Conservation (phyloP, 2,797 vertebrate genomes). For the Gadopsis marmoratus region DNA sequence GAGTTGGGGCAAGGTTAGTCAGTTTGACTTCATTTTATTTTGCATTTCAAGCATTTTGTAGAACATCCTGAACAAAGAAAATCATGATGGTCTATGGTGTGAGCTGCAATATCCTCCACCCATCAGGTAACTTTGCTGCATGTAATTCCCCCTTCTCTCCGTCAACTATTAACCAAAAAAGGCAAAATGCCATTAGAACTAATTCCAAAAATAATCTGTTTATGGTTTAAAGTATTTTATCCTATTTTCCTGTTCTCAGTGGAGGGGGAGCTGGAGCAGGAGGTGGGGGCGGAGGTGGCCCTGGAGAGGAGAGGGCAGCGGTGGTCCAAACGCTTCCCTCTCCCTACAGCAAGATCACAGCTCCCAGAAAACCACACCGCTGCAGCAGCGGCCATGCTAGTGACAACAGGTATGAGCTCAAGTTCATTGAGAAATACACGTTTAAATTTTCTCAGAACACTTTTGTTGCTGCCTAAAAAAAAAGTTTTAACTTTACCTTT, state of each 20-base stretch:
- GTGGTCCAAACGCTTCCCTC: conserved; percentile 90
- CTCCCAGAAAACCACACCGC: conserved; percentile 92
- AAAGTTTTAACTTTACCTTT: background rate
- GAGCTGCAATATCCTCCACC: background rate
- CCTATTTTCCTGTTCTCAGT: conserved; percentile 52
- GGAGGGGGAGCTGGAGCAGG: conserved; percentile 80
- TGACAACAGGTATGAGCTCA: conserved; percentile 86
- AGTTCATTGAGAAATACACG: background rate
- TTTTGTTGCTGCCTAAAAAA: background rate
- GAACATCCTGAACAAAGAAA: background rate
- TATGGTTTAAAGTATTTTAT: background rate
- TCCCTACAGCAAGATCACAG: conserved; percentile 98
- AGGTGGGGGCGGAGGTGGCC: conserved; percentile 32
- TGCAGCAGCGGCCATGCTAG: conserved; percentile 96
- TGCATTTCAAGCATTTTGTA: background rate
- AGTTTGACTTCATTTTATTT: conserved; percentile 4
- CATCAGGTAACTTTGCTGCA: background rate
- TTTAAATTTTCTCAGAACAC: background rate
- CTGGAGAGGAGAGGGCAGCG: conserved; percentile 84
- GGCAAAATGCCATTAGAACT: background rate
- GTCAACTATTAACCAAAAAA: background rate
- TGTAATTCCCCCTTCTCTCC: background rate
- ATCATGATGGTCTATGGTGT: background rate
- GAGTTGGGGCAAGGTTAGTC: conserved; percentile 57
- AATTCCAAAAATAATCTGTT: background rate